Percentiles rank a stretch among this genome's conserved stretches.
phyloP scores from a whole-genome alignment of 2,888 invertebrate species.

The Malthinus seriepunctatus region DNA sequence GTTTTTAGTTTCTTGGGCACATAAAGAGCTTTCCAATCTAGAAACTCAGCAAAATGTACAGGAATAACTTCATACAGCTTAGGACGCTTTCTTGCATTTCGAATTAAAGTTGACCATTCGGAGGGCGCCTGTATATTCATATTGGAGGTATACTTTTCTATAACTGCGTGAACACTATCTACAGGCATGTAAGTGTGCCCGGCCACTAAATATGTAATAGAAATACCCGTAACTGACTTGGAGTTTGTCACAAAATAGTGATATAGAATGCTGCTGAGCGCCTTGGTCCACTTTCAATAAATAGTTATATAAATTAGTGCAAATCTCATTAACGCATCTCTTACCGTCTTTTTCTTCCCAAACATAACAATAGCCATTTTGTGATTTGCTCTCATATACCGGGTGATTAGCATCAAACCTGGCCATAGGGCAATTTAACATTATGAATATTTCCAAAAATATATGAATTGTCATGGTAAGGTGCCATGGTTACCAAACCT shows the following conservation, averaged over 20 bases:
- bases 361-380: too few species aligned
- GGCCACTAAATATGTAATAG: constrained; percentile 40
- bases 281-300: constrained; percentile 34
- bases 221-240: constrained; percentile 31
- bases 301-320: constrained; percentile 31
- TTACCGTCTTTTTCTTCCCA: too few species aligned
- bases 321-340: too few species aligned
- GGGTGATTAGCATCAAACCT: too few species aligned
- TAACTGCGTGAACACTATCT: constrained; percentile 35
- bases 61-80: constrained; percentile 26
- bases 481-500: too few species aligned
- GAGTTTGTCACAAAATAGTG: constrained; percentile 33
- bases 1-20: background rate
- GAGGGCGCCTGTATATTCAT: constrained; percentile 35
- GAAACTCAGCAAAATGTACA: constrained; percentile 16
- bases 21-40: constrained; percentile 17
- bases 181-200: constrained; percentile 45
- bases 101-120: constrained; percentile 34
- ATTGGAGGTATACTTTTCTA: constrained; percentile 22
- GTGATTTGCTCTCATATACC: too few species aligned
- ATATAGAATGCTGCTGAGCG: constrained; percentile 13
- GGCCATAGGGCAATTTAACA: constrained; percentile 29
- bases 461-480: too few species aligned
- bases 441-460: constrained; percentile 30
- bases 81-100: constrained; percentile 27